A percentile compares a stretch with the other conserved stretches of the same genome.
These are phyloP conservation scores for Emydoidea blandingii DNA, from an alignment of 2,797 vertebrate genomes.

Conservation along the genomic window DNA sequence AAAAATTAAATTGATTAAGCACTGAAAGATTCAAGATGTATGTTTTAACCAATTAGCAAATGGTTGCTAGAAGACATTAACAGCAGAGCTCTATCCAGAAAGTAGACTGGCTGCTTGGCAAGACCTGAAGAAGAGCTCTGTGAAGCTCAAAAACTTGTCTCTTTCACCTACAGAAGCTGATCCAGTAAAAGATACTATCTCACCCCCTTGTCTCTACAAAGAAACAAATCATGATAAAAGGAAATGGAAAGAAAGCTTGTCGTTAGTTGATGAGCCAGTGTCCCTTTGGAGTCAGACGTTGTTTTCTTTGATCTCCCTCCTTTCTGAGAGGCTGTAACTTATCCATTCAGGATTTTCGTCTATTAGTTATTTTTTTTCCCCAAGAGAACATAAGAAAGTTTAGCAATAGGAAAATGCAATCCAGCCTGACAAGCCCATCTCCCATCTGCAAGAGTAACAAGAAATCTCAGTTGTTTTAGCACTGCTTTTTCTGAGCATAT, in stretches of 20 bases:
- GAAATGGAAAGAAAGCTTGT: conserved; percentile 25
- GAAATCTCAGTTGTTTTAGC: conserved; percentile 28
- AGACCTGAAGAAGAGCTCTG: not conserved
- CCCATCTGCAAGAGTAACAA: conserved; percentile 50
- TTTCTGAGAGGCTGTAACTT: conserved; percentile 12
- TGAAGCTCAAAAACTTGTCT: no score
- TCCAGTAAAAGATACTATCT: no score
- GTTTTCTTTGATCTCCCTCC: not conserved
- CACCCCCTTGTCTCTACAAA: not conserved
- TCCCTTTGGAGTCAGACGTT: conserved; percentile 32
- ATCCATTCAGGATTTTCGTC: conserved; percentile 24
- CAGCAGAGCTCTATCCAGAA: not conserved
- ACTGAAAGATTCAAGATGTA: not conserved
- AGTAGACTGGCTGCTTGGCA: not conserved
- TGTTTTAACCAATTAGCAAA: not conserved
- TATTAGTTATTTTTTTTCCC: conserved; percentile 27
- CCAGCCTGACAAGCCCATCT: conserved; percentile 14
- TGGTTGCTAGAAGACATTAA: not conserved
- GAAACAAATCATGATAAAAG: not conserved
- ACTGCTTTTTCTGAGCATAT: not conserved
- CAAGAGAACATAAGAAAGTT: conserved; percentile 32
- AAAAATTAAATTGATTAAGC: not conserved
- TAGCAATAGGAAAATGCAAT: not conserved
- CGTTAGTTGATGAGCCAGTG: conserved; percentile 20
- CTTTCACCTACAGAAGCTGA: no score